Evolutionary conservation across 2,888 invertebrate genomes (phyloP).

Genomic region (Eugnorisma glareosa): DNA sequence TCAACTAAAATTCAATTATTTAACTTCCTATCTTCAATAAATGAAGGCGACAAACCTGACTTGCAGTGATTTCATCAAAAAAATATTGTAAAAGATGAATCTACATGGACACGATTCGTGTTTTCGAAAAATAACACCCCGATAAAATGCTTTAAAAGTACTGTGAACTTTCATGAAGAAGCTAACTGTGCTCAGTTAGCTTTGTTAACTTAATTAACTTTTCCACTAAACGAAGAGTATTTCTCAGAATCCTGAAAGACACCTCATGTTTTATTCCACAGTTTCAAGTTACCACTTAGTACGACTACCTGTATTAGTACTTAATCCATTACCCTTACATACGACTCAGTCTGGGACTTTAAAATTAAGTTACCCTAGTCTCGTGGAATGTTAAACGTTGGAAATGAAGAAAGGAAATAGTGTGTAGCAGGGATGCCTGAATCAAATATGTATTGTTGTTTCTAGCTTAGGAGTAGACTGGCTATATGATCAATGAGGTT

Average conservation of each 20-base stretch:
- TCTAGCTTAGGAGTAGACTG: not conserved
- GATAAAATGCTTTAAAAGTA: not conserved
- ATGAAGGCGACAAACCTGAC: not conserved
- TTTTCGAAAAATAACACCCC: not conserved
- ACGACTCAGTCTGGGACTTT: constrained; percentile 5
- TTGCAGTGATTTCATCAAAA: not conserved
- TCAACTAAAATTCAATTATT: no score
- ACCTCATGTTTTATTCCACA: constrained; percentile 43
- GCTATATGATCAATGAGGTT: not conserved
- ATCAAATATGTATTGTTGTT: not conserved
- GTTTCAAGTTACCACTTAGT: constrained; percentile 35
- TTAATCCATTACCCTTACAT: constrained; percentile 52
- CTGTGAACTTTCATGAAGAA: not conserved
- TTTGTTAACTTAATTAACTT: not conserved
- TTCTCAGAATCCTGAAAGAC: not conserved
- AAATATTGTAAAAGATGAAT: not conserved
- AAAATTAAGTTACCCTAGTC: constrained; percentile 42
- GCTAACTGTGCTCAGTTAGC: not conserved
- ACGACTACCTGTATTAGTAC: constrained; percentile 14
- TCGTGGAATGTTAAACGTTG: not conserved
- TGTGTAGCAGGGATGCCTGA: not conserved
- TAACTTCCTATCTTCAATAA: not conserved
- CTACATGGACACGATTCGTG: not conserved
- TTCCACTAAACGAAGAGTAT: not conserved
- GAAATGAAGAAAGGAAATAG: not conserved